Conservation (phyloP, 2,888 invertebrate genomes). For the Philopedon plagiatum region DNA sequence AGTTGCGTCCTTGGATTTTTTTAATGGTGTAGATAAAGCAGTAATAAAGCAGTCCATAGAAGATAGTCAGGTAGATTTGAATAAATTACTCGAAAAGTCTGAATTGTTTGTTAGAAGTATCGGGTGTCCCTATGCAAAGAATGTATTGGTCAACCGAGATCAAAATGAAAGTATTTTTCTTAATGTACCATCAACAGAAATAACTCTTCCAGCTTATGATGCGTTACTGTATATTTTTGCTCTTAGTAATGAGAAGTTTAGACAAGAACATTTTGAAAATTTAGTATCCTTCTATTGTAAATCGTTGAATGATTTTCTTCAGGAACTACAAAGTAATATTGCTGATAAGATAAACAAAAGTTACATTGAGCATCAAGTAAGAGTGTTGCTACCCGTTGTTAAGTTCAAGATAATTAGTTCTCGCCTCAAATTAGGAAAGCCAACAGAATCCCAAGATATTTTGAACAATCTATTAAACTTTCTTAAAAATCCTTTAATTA, state of each 20-base stretch:
- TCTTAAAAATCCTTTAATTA: slow-evolving; percentile 38
- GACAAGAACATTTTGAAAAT: slow-evolving; percentile 45
- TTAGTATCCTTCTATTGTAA: slow-evolving; percentile 37
- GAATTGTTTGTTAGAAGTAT: slow-evolving; percentile 35
- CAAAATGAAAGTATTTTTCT: slow-evolving; percentile 1
- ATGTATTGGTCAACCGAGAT: neutral
- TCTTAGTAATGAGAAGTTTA: slow-evolving; percentile 40
- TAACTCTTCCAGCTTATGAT: slow-evolving; percentile 40
- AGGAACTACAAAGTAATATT: neutral
- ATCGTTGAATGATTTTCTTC: neutral
- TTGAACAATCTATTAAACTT: neutral
- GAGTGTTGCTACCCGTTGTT: slow-evolving; percentile 18
- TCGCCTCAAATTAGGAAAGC: neutral
- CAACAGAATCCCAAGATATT: slow-evolving; percentile 57
- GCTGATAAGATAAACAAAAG: neutral
- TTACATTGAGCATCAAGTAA: slow-evolving; percentile 7
- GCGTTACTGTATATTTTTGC: slow-evolving; percentile 43
- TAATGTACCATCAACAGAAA: neutral
- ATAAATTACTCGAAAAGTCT: slow-evolving; percentile 40
- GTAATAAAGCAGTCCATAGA: slow-evolving; percentile 1
- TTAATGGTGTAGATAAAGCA: slow-evolving; percentile 3
- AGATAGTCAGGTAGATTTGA: neutral
- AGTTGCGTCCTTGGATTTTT: slow-evolving; percentile 1
- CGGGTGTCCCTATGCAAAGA: neutral
- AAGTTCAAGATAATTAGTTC: neutral